Evolutionary conservation across 1,140 invertebrate species (phyloP), one percentile per base, ranked within the genome.

Genomic region (Brachionus plicatilis): DNA sequence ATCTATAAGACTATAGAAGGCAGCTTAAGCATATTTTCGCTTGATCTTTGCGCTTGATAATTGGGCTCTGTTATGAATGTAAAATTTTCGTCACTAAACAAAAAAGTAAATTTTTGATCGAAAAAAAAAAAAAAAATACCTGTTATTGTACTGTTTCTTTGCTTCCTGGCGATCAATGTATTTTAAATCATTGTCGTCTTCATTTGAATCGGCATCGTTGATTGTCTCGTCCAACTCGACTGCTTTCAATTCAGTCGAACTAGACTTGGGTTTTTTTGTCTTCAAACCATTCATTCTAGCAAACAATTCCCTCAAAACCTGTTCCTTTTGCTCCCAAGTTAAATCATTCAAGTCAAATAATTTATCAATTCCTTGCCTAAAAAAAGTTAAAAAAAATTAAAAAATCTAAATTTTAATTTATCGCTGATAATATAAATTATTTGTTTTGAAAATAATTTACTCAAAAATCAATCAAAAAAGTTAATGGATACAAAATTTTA

Each of bases 291-390:
- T 90, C 88, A 90, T 90, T 79, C 87, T 87, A 17, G 87, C 87
- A 87, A 90, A 90, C 33, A 90, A 85, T 83, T 88, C 89, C 17
- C 89, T 84, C 17, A 90, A 84, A 2, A 90, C 88, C 53, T 87
- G 72, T 83, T 90, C 89, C 83, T 89, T 90, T 85, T 90, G 89
- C 85, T 90, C 89, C 89, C 89, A 90, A 4, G 89, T 90, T 17
- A 90, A 85, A 83, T 90, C 89, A 85, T 85, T 86, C 33, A 90
- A 86, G 56, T 89, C 89, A 60, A 89, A 87, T 60, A 87, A 86
- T 24, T 87, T 87, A 53, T 85, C 85, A 27, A 86, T 60, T 33
- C 87, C 86, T 83, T 87, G 86, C 85, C 89, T 90, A 84, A 1
- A 76, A 80, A 72, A 24, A 27, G 12, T 9, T 2, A 29, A 75